Percentiles rank a stretch among this genome's conserved stretches.
Evolutionary conservation across 2,797 vertebrate genomes (phyloP).

Genomic region (Ctenochaetus hawaiiensis): DNA sequence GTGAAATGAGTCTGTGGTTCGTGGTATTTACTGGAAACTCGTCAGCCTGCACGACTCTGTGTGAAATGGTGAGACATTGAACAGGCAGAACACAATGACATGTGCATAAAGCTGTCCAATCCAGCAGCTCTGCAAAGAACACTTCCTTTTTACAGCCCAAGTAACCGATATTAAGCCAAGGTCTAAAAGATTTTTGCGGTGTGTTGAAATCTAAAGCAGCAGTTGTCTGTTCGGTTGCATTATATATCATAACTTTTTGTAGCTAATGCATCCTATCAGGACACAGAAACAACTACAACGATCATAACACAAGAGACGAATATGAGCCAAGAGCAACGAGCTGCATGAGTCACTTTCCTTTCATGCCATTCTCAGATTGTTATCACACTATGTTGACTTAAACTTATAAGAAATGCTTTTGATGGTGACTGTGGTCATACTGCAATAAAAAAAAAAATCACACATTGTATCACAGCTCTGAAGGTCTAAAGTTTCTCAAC

Average conservation of each 20-base stretch:
- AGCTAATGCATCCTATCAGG: background rate
- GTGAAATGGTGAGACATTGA: too few species aligned
- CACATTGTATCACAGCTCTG: background rate
- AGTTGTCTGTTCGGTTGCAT: background rate
- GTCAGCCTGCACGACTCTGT: too few species aligned
- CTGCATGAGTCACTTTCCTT: background rate
- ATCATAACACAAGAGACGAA: background rate
- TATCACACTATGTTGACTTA: background rate
- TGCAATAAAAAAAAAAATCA: background rate
- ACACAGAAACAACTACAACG: background rate
- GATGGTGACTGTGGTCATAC: background rate
- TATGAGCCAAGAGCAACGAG: background rate
- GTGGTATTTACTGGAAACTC: too few species aligned
- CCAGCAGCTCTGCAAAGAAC: constrained; percentile 9
- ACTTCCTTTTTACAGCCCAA: background rate
- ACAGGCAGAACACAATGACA: background rate
- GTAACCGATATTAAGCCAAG: background rate
- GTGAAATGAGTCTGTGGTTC: too few species aligned
- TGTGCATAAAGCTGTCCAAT: background rate
- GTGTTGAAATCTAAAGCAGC: background rate
- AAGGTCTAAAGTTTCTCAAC: constrained; percentile 5
- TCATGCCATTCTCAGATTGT: background rate
- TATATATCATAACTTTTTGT: background rate
- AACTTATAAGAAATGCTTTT: background rate
- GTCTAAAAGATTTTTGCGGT: constrained; percentile 5